A percentile compares a stretch with the other conserved stretches of the same genome.
phyloP scores from a whole-genome alignment of 1,140 invertebrate genomes.

The Camponotus pennsylvanicus region DNA sequence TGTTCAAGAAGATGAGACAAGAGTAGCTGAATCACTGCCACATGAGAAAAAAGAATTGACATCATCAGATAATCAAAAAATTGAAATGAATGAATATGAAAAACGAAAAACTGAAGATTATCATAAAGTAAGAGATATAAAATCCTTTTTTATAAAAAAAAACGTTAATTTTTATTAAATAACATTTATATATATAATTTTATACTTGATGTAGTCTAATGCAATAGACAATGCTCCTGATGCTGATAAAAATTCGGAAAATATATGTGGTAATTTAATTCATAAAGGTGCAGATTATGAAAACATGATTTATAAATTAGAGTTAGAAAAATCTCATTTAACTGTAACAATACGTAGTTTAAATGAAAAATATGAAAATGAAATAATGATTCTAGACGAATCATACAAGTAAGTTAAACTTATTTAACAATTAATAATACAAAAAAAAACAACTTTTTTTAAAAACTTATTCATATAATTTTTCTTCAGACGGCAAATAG shows the following conservation, averaged over 20 bases:
- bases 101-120: constrained; percentile 78
- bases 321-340: constrained; percentile 80
- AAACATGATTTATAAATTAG: constrained; percentile 74
- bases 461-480: constrained; percentile 48
- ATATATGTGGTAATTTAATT: constrained; percentile 36
- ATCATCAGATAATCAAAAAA: constrained; percentile 76
- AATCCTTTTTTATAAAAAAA: neutral
- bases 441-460: constrained; percentile 8
- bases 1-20: constrained; percentile 77
- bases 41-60: constrained; percentile 79
- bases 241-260: constrained; percentile 59
- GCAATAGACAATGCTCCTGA: constrained; percentile 10
- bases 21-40: constrained; percentile 76
- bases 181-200: constrained; percentile 46
- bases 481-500: constrained; percentile 80
- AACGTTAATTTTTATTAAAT: constrained; percentile 7
- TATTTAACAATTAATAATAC: constrained; percentile 31
- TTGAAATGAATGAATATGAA: constrained; percentile 77
- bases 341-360: constrained; percentile 78
- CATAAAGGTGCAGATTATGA: constrained; percentile 73
- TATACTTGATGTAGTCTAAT: constrained; percentile 63
- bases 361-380: constrained; percentile 81
- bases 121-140: constrained; percentile 17
- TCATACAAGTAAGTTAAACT: constrained; percentile 80
- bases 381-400: constrained; percentile 80